A percentile compares a stretch with the other conserved stretches of the same genome.
phyloP scores from a whole-genome alignment of 1,140 invertebrate species.

The Penaeus japonicus region DNA sequence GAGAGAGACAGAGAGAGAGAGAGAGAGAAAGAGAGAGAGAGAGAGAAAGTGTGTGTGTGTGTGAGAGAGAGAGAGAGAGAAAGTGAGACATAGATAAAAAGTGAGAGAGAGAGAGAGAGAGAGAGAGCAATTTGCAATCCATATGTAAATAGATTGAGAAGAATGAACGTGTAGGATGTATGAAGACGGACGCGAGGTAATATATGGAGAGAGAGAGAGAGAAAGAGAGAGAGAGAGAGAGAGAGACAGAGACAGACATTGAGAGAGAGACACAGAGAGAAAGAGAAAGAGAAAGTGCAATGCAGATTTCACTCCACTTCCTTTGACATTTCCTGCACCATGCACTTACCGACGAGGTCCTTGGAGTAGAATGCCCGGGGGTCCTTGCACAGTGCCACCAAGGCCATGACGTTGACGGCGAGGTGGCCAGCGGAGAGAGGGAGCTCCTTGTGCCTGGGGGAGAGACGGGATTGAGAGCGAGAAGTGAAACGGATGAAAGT shows the following conservation, averaged over 20 bases:
- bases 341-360: slow-evolving; percentile 10
- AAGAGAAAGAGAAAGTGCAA: too few relatives aligned
- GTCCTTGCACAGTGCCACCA: slow-evolving; percentile 37
- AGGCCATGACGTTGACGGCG: slow-evolving; percentile 39
- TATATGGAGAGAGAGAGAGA: background rate
- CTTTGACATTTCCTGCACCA: too few relatives aligned
- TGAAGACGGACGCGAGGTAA: background rate
- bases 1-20: too few relatives aligned
- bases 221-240: background rate
- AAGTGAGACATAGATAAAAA: too few relatives aligned
- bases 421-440: slow-evolving; percentile 28
- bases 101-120: too few relatives aligned
- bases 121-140: too few relatives aligned
- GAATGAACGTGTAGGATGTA: background rate
- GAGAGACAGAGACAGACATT: background rate
- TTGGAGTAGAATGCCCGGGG: slow-evolving; percentile 36
- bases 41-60: too few relatives aligned
- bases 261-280: background rate
- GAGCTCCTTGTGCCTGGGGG: slow-evolving; percentile 19
- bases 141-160: too few relatives aligned
- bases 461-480: background rate
- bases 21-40: too few relatives aligned
- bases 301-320: too few relatives aligned
- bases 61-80: too few relatives aligned
- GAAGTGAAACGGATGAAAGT: too few relatives aligned